Conservation (phyloP, 2,113 vertebrate genomes). For the Bujurquina vittata region DNA sequence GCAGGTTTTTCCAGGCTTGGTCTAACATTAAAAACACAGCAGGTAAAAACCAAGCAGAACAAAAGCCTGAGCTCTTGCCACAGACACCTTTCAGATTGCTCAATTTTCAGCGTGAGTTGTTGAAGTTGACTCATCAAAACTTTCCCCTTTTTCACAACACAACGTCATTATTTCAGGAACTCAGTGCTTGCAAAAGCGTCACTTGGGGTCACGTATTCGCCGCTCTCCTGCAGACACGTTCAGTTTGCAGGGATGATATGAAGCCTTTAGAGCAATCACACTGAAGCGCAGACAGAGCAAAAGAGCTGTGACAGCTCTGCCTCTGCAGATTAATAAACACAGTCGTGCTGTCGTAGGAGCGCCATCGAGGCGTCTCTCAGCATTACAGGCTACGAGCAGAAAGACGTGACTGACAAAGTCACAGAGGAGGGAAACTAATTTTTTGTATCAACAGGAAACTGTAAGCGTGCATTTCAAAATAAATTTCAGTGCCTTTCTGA, state of each 20-base stretch:
- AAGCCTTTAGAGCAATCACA: neutral
- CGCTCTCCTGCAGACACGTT: neutral
- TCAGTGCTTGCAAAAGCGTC: slow-evolving; percentile 4
- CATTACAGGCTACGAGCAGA: neutral
- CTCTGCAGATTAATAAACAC: neutral
- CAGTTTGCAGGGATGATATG: neutral
- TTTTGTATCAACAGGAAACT: neutral
- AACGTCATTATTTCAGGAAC: slow-evolving; percentile 4
- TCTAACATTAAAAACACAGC: neutral
- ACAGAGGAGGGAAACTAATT: neutral
- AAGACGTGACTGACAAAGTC: no score
- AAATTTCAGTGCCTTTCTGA: neutral
- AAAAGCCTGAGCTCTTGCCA: neutral
- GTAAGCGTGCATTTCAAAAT: neutral
- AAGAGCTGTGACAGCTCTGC: slow-evolving; percentile 21
- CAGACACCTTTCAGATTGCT: neutral
- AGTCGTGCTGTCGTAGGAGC: neutral
- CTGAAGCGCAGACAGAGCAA: neutral
- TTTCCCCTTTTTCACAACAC: slow-evolving; percentile 41
- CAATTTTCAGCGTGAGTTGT: neutral
- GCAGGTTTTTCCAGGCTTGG: neutral
- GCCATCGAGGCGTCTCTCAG: neutral
- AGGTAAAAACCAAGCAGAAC: neutral
- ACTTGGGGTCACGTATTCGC: neutral
- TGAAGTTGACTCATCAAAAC: slow-evolving; percentile 7